phyloP scores from a whole-genome alignment of 1,140 invertebrate species.

The Pygmarrhopalites habei region DNA sequence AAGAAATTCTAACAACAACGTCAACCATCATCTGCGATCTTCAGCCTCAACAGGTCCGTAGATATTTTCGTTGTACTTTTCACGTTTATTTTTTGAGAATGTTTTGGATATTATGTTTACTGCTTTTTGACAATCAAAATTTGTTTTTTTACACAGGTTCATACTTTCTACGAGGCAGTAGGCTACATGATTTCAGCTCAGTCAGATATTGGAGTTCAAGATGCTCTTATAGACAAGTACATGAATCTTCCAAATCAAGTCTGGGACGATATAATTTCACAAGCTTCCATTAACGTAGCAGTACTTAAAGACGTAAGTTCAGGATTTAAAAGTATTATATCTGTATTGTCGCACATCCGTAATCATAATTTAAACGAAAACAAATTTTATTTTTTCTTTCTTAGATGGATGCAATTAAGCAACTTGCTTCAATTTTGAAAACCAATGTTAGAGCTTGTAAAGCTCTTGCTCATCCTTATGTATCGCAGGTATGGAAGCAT shows the following conservation, averaged over 20 bases:
- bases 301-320: conserved; percentile 93
- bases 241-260: conserved; percentile 97
- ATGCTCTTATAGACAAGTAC: conserved; percentile 92
- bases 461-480: conserved; percentile 92
- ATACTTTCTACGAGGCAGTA: conserved; percentile 99
- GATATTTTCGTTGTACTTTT: no score
- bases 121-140: no score
- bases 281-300: conserved; percentile 91
- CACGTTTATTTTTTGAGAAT: no score
- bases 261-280: conserved; percentile 97
- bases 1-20: conserved; percentile 94
- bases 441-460: conserved; percentile 98
- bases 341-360: no score
- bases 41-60: conserved; percentile 91
- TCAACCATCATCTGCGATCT: conserved; percentile 98
- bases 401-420: conserved; percentile 93
- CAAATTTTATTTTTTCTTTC: no score
- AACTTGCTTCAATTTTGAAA: conserved; percentile 94
- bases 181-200: conserved; percentile 98
- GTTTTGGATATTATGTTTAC: no score
- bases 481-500: conserved; percentile 75
- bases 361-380: no score
- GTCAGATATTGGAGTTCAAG: conserved; percentile 78
- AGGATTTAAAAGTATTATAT: no score
- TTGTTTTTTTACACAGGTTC: conserved; percentile 72